These are phyloP conservation scores for Blennius ocellaris DNA, from an alignment of 2,113 vertebrate species.

Conservation along the genomic window DNA sequence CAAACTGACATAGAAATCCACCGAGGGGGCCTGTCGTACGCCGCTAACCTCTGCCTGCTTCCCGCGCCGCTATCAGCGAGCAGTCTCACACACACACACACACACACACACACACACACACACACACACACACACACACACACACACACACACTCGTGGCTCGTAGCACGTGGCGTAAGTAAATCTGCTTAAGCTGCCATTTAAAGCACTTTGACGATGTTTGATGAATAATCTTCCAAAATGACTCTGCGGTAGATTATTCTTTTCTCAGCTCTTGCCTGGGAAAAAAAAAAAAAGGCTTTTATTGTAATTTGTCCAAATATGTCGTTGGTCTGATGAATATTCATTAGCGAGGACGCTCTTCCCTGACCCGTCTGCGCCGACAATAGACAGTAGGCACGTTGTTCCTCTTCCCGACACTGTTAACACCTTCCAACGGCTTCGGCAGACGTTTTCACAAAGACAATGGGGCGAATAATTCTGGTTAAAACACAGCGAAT, in stretches of 20 bases:
- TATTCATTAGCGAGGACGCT: conserved; percentile 64
- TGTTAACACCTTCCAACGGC: conserved; percentile 48
- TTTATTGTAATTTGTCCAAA: conserved; percentile 69
- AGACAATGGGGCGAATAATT: conserved; percentile 53
- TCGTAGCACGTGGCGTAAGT: conserved; percentile 3
- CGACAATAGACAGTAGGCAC: conserved; percentile 52
- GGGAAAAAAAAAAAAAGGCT: conserved; percentile 34
- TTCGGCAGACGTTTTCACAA: conserved; percentile 41
- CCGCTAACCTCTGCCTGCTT: conserved; percentile 63
- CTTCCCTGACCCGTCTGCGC: conserved; percentile 48
- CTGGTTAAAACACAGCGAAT: conserved; percentile 41
- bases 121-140: conserved; percentile 13
- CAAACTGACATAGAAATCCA: conserved; percentile 81
- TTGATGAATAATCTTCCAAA: conserved; percentile 58
- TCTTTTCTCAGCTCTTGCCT: conserved; percentile 18
- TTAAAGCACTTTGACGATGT: conserved; percentile 33
- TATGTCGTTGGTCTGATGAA: conserved; percentile 61
- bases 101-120: conserved; percentile 15
- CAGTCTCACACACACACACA: conserved; percentile 29
- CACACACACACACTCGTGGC: too few relatives aligned
- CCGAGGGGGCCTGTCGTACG: conserved; percentile 53
- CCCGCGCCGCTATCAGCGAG: conserved; percentile 27
- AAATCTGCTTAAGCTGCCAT: conserved; percentile 35
- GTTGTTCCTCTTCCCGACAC: conserved; percentile 45
- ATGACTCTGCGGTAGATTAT: conserved; percentile 21